A percentile compares a stretch with the other conserved stretches of the same genome.
Evolutionary conservation across 2,888 invertebrate species (phyloP).

Genomic region (Catotricha subobsoleta): DNA sequence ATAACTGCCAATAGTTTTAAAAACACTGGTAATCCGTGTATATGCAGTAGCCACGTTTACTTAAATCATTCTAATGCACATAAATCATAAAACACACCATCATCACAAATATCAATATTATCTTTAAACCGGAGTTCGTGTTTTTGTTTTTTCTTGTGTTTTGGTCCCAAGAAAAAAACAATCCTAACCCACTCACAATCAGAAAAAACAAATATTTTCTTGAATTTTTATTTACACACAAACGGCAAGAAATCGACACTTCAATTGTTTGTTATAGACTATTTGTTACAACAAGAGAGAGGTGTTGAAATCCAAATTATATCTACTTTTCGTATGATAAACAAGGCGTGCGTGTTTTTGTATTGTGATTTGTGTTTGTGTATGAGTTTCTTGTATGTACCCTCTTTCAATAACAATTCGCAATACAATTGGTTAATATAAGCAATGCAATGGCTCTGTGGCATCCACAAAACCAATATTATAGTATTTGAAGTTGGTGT

Average conservation of each 20-base stretch:
- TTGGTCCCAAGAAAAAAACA: not conserved
- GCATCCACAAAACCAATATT: no score
- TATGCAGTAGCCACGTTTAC: no score
- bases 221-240: no score
- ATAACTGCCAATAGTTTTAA: not conserved
- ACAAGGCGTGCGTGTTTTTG: slow-evolving; percentile 5
- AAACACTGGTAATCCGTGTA: no score
- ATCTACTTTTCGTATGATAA: slow-evolving; percentile 4
- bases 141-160: not conserved
- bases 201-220: no score
- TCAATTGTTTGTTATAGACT: slow-evolving; percentile 8
- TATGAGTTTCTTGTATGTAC: no score
- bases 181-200: no score
- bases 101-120: not conserved
- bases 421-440: not conserved
- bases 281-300: slow-evolving; percentile 13
- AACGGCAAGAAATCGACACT: no score
- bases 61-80: no score
- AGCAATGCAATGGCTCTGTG: not conserved
- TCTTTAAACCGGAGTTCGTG: not conserved
- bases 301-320: slow-evolving; percentile 26
- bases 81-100: no score
- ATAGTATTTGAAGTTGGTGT: not conserved
- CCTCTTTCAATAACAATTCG: no score
- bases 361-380: not conserved